Conservation (phyloP, 2,797 vertebrate genomes). For the Vireo griseus region DNA sequence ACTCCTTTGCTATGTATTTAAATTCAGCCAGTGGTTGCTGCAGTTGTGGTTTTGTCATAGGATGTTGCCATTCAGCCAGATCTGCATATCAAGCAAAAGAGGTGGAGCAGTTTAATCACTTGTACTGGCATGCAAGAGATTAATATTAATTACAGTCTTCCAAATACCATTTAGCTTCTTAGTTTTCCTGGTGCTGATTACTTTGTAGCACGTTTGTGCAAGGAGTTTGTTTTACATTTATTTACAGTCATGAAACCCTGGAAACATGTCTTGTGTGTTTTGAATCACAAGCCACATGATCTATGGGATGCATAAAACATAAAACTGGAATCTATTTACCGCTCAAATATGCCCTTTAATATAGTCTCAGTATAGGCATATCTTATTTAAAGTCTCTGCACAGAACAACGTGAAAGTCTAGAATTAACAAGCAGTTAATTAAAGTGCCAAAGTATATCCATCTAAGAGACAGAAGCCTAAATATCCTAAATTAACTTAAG, state of each 20-base stretch:
- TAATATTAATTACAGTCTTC: slow-evolving; percentile 40
- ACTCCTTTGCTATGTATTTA: background rate
- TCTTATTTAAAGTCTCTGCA: background rate
- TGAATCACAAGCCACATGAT: slow-evolving; percentile 8
- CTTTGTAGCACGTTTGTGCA: background rate
- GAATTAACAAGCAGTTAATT: slow-evolving; percentile 14
- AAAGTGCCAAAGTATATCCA: background rate
- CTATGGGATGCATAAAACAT: background rate
- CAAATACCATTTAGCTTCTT: background rate
- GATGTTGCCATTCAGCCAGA: background rate
- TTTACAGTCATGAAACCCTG: background rate
- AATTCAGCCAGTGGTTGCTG: background rate
- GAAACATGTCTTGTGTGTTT: background rate
- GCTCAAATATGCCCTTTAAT: background rate
- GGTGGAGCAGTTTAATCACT: background rate
- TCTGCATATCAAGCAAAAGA: background rate
- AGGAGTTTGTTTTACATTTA: slow-evolving; percentile 41
- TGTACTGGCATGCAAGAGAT: slow-evolving; percentile 15
- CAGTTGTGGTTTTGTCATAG: background rate
- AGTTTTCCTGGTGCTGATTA: background rate
- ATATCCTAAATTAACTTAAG: slow-evolving; percentile 24
- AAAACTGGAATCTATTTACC: background rate
- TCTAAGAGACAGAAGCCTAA: slow-evolving; percentile 36
- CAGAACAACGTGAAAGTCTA: background rate
- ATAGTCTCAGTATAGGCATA: background rate